phyloP scores from a whole-genome alignment of 1,140 invertebrate genomes.

The Zaprionus tsacasi region DNA sequence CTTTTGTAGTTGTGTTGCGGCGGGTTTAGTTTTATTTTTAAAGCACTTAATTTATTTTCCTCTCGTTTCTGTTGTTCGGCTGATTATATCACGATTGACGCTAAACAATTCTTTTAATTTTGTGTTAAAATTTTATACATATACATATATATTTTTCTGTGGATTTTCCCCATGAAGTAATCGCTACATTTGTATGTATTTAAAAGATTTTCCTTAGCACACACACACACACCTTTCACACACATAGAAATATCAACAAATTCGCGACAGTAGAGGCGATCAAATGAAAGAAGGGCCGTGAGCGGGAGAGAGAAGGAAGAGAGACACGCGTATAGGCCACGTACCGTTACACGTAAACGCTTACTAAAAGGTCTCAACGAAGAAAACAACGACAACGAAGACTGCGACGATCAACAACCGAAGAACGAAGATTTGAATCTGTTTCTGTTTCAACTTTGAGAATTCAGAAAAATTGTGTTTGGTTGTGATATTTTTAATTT shows the following conservation, averaged over 20 bases:
- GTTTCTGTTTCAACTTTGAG: slow-evolving; percentile 67
- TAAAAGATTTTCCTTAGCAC: slow-evolving; percentile 32
- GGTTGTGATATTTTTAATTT: slow-evolving; percentile 74
- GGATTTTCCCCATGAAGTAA: slow-evolving; percentile 43
- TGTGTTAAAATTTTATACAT: slow-evolving; percentile 10
- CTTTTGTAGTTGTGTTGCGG: slow-evolving; percentile 51
- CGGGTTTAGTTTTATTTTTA: slow-evolving; percentile 75
- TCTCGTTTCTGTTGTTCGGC: slow-evolving; percentile 32
- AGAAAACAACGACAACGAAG: slow-evolving; percentile 50
- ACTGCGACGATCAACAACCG: slow-evolving; percentile 73
- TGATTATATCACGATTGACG: slow-evolving; percentile 69
- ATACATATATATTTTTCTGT: not conserved
- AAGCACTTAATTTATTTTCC: slow-evolving; percentile 65
- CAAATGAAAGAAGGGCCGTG: slow-evolving; percentile 23
- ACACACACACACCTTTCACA: slow-evolving; percentile 40
- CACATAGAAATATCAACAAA: slow-evolving; percentile 67
- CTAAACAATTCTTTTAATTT: slow-evolving; percentile 54
- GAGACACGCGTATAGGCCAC: slow-evolving; percentile 41
- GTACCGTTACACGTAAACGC: slow-evolving; percentile 65
- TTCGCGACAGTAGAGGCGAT: slow-evolving; percentile 56
- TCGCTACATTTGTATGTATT: slow-evolving; percentile 36
- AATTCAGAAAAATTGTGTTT: slow-evolving; percentile 68
- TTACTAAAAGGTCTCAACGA: slow-evolving; percentile 25
- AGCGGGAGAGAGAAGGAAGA: slow-evolving; percentile 6
- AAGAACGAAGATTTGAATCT: slow-evolving; percentile 83